Conservation (phyloP, 1,140 invertebrate species). For the Drosophila pruinosa region DNA sequence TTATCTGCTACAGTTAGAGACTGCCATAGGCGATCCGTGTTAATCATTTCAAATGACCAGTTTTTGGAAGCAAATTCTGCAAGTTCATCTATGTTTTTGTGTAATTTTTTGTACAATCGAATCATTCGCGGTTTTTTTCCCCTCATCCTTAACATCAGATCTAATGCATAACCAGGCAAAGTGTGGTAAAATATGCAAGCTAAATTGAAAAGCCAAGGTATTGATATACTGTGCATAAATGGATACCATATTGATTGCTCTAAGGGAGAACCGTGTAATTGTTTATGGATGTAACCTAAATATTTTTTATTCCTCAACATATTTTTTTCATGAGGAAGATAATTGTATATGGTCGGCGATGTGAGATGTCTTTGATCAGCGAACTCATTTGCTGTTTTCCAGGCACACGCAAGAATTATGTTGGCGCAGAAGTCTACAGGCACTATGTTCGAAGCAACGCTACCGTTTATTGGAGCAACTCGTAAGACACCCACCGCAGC, state of each 20-base stretch:
- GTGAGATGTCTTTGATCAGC: constrained; percentile 79
- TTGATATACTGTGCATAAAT: constrained; percentile 73
- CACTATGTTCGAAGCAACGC: constrained; percentile 87
- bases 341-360: constrained; percentile 86
- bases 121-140: constrained; percentile 83
- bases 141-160: constrained; percentile 82
- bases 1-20: constrained; percentile 86
- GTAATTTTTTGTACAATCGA: constrained; percentile 88
- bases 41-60: constrained; percentile 88
- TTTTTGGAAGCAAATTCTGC: constrained; percentile 86
- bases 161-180: constrained; percentile 85
- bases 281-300: constrained; percentile 29
- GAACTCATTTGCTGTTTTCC: constrained; percentile 84
- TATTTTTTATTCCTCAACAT: constrained; percentile 84
- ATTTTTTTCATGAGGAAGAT: constrained; percentile 86
- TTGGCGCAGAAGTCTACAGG: constrained; percentile 92
- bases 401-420: constrained; percentile 88
- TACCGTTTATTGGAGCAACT: constrained; percentile 84
- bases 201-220: constrained; percentile 79
- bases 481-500: constrained; percentile 89
- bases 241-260: constrained; percentile 83
- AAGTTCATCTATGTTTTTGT: constrained; percentile 86
- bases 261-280: constrained; percentile 67
- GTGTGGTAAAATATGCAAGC: constrained; percentile 84
- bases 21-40: constrained; percentile 85